These are phyloP conservation scores for Drosophila kohkoa DNA, from an alignment of 1,140 invertebrate species.

Conservation along the genomic window DNA sequence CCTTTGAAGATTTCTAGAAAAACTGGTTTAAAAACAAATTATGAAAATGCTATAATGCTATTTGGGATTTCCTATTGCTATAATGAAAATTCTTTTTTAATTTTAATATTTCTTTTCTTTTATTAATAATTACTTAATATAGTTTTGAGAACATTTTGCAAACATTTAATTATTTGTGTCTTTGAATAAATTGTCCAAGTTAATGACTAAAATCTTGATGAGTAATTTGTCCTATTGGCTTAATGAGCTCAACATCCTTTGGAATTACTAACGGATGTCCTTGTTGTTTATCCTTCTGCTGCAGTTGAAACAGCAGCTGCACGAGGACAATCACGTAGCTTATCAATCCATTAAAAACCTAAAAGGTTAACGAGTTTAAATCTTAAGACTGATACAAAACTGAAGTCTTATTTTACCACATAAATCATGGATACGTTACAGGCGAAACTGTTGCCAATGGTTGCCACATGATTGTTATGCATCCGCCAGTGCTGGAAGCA, in stretches of 20 bases:
- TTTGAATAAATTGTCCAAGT: too few species aligned
- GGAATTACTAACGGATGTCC: conserved; percentile 6
- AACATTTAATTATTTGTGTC: too few species aligned
- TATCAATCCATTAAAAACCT: conserved; percentile 69
- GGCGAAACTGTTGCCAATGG: conserved; percentile 45
- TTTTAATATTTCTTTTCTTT: too few species aligned
- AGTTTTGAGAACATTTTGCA: too few species aligned
- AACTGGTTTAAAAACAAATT: too few species aligned
- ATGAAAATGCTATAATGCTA: too few species aligned
- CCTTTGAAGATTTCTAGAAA: too few species aligned
- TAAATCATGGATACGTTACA: conserved; percentile 59
- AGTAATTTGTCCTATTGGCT: conserved; percentile 28
- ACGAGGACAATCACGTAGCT: conserved; percentile 76
- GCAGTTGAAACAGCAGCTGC: conserved; percentile 71
- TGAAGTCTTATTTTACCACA: conserved; percentile 44
- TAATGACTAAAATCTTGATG: conserved; percentile 19
- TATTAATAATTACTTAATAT: too few species aligned
- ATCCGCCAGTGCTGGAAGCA: conserved; percentile 73
- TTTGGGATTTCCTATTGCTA: too few species aligned
- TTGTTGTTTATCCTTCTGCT: conserved; percentile 48
- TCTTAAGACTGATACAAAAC: not conserved
- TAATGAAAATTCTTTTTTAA: too few species aligned
- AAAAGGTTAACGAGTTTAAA: not conserved
- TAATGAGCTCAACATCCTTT: conserved; percentile 62
- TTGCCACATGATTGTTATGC: conserved; percentile 59